A percentile compares a stretch with the other conserved stretches of the same genome.
Conservation (phyloP, 2,113 vertebrate species). For the Alectura lathami region DNA sequence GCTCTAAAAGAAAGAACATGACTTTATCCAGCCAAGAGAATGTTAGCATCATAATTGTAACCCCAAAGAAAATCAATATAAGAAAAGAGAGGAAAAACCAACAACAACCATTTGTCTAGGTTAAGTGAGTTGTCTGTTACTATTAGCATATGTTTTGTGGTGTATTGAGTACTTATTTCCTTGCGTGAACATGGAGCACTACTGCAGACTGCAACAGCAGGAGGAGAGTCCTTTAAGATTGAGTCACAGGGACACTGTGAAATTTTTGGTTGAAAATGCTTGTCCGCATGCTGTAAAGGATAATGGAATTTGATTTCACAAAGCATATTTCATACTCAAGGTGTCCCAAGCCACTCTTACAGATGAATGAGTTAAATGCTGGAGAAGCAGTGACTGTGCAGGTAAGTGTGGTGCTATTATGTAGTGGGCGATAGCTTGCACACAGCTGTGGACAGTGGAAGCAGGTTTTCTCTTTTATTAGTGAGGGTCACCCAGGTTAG, state of each 20-base stretch:
- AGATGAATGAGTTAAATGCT: constrained; percentile 52
- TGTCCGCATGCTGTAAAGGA: constrained; percentile 27
- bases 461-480: constrained; percentile 62
- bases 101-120: not conserved
- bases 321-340: constrained; percentile 38
- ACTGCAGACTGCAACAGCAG: constrained; percentile 10
- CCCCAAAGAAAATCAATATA: not conserved
- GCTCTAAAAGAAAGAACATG: not conserved
- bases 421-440: constrained; percentile 23
- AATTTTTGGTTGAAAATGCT: constrained; percentile 58
- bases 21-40: not conserved
- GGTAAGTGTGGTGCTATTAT: constrained; percentile 60
- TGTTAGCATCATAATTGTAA: not conserved
- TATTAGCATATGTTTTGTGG: not conserved
- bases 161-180: not conserved
- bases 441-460: constrained; percentile 67
- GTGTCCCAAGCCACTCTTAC: constrained; percentile 47
- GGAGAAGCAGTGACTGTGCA: constrained; percentile 7
- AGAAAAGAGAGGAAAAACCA: not conserved
- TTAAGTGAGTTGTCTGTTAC: not conserved
- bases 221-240: constrained; percentile 27
- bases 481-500: constrained; percentile 55
- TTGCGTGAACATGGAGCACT: not conserved
- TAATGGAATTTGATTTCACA: constrained; percentile 65
- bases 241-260: constrained; percentile 30